Base-by-base conservation (phyloP, 2,888 invertebrate genomes). In the Noctua janthina region DNA sequence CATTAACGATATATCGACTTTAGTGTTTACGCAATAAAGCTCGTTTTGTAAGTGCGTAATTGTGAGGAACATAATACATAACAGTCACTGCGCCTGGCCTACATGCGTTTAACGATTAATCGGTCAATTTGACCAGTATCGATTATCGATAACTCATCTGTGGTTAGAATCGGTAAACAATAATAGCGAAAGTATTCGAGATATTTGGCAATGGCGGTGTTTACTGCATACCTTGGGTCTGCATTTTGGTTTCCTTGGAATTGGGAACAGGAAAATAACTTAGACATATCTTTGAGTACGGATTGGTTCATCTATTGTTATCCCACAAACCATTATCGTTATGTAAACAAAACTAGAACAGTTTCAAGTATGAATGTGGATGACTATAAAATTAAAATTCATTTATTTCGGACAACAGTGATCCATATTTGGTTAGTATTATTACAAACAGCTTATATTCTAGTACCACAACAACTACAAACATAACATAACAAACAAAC, bases 191-290 rank as follows among this genome's bases (percentile, higher is more conserved):
- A 87, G 85, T 83, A 87, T 90, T 85, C 71, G 64, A 73, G 83
- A 79, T 87, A 81, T 90, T 93, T 93, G 92, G 92, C 92, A 92
- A 54, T 77, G 64, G 66, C 72, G 81, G 85, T 88, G 74, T 84
- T 90, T 90, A 91, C 91, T 91, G 84, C 83, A 89, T 90, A 88
- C 87, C 83, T 76, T 74, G 68, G 64, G 78, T 5, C 76, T 70
- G 62, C 35, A 67, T 72, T 29, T 78, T 78, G 76, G 79, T 84
- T 93, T 91, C 87, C 85, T 81, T 79, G 79, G 82, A 91, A 91
- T 79, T 75, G 66, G 71, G 84, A 91, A 89, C 89, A 89, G 92
- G 92, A 92, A 92, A 91, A 90, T 84, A 76, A 74, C 74, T 74
- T 74, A 2, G 62, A 67, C 39, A 74, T 62, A 74, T 69, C 46